Base-by-base conservation (phyloP, 2,888 invertebrate genomes). In the Noctuana brunneofusca region DNA sequence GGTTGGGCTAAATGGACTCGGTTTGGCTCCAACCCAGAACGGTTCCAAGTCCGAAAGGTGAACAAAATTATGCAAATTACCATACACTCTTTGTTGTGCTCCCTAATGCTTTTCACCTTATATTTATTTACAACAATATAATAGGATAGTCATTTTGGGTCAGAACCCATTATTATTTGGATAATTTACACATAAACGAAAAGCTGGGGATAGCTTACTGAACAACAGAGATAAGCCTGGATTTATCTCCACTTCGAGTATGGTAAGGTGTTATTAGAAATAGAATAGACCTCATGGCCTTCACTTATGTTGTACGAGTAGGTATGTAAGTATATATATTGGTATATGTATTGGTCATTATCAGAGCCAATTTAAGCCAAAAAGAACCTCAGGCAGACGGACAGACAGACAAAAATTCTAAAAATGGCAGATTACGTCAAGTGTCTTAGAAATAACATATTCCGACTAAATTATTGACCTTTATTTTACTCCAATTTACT, bases 21-120 rank as follows among this genome's bases (percentile, higher is more conserved):
- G 86, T 77, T 89, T 89, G 89, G 89, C 89, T 84, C 79, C 68
- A 76, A 76, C 86, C 89, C 87, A 88, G 84, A 68, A 75, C 78
- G 65, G 76, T 71, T 74, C 73, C 75, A 74, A 74, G 72, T 76
- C 81, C 80, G 82, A 89, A 89, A 89, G 89, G 89, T 88, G 86
- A 83, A 86, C 83, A 82, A 81, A 77, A 87, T 89, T 90, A 90
- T 90, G 90, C 82, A 90, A 89, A 90, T 89, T 77, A 81, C 77
- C 79, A 74, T 80, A 85, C n/a, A n/a, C 84, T 87, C 89, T 88
- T 90, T 89, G 88, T 89, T 87, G 81, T 80, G 78, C 76, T 75
- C 80, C 75, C 78, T 83, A 79, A 83, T 78, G 79, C 80, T 84
- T 83, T 85, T 86, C 86, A 84, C 84, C 83, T 86, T 87, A 88